A percentile compares a stretch with the other conserved stretches of the same genome.
These are phyloP conservation scores for Procavia capensis DNA, from an alignment of 2,113 vertebrate species.

Conservation along the genomic window DNA sequence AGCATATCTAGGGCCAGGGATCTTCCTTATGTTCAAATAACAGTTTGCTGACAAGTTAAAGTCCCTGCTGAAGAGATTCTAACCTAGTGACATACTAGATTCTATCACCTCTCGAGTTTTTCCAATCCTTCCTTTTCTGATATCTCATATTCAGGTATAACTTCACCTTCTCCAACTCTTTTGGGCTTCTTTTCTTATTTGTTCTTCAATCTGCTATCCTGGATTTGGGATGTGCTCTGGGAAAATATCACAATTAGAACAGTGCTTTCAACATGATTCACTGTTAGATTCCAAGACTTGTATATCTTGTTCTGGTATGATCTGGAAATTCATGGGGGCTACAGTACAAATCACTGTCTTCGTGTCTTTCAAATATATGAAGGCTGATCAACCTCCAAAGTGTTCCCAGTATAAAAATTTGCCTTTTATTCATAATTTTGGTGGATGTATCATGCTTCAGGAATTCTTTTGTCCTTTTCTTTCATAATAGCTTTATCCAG, in stretches of 20 bases:
- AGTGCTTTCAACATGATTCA: not conserved
- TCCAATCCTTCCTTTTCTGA: not conserved
- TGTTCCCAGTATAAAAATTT: not conserved
- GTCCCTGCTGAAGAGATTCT: not conserved
- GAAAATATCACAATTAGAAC: not conserved
- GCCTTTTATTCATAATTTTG: not conserved
- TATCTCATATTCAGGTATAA: not conserved
- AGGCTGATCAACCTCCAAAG: not conserved
- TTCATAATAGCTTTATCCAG: not conserved
- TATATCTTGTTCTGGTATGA: not conserved
- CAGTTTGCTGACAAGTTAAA: not conserved
- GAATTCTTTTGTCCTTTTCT: not conserved
- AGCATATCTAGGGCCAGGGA: not conserved
- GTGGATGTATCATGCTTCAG: not conserved
- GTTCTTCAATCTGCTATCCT: not conserved
- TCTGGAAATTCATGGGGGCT: not conserved
- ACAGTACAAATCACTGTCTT: no score
- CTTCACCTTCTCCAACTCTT: not conserved
- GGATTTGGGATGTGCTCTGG: not conserved
- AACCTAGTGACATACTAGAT: not conserved
- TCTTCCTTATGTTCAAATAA: not conserved
- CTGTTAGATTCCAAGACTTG: not conserved
- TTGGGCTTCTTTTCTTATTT: not conserved
- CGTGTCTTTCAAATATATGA: not conserved
- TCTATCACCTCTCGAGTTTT: not conserved